Percentiles rank a stretch among this genome's conserved stretches.
Evolutionary conservation across 2,888 invertebrate species (phyloP).

Genomic region (Parnassius orleans): DNA sequence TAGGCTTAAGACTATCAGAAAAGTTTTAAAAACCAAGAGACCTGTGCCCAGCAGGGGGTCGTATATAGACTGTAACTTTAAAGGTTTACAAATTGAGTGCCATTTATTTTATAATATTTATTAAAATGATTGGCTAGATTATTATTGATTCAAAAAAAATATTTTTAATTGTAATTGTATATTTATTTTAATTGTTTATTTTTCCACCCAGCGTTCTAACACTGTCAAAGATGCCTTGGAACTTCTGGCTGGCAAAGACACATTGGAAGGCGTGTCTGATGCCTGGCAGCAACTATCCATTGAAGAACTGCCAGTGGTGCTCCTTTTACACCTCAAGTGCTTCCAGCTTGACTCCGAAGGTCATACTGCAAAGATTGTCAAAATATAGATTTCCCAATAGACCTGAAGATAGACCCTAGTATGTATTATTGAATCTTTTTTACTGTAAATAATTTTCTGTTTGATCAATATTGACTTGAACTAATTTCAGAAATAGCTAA

Average conservation of each 20-base stretch:
- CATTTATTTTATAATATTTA: too few relatives aligned
- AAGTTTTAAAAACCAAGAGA: too few relatives aligned
- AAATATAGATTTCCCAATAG: constrained; percentile 94
- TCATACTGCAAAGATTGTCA: constrained; percentile 94
- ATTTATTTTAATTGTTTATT: too few relatives aligned
- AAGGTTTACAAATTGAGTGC: too few relatives aligned
- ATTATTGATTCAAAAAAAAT: too few relatives aligned
- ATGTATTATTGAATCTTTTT: constrained; percentile 58
- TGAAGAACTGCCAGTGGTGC: constrained; percentile 93
- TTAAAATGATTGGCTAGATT: too few relatives aligned
- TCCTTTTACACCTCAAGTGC: constrained; percentile 96
- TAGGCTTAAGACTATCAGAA: too few relatives aligned
- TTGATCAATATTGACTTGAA: background rate
- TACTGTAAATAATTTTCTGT: constrained; percentile 1
- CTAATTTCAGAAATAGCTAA: background rate
- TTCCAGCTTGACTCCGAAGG: constrained; percentile 94
- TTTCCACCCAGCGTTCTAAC: constrained; percentile 84
- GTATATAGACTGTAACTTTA: too few relatives aligned
- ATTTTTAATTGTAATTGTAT: too few relatives aligned
- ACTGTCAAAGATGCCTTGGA: constrained; percentile 94
- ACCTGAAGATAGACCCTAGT: constrained; percentile 94
- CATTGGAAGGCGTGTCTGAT: constrained; percentile 92
- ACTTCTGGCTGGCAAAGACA: constrained; percentile 90
- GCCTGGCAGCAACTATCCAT: constrained; percentile 95
- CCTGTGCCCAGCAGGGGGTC: too few relatives aligned